Evolutionary conservation across 2,113 vertebrate species (phyloP), one percentile per base, ranked within the genome.

Genomic region (Cyanistes caeruleus): DNA sequence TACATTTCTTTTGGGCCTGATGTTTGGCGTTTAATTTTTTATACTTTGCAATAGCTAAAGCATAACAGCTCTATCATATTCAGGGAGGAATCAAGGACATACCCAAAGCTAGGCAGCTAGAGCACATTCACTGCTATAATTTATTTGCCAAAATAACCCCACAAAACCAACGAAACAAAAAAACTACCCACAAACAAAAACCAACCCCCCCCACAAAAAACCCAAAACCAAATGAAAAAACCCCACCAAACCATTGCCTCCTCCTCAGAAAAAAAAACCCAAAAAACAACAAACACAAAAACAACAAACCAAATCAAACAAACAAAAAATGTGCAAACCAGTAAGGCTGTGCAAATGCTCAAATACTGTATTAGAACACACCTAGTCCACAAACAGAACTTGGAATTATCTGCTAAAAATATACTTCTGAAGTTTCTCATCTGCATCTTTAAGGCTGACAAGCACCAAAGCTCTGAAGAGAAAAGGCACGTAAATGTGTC

Each of bases 181-280:
- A 25, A 35, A 35, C 23, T 20, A 43, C 39, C 11, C 39, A 39
- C 39, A 39, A 39, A 39, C 39, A 39, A 12, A 39, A 39, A 39
- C 39, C 39, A 39, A 39, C 39, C 39, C 39, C 39, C 39, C 39
- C 39, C 10, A 5, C 4, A 21, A 58, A 21, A 49, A 59, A 9
- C 2, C 6, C 13, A 4, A 16, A 14, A 9, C 1, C 27, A 9
- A 15, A 28, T 39, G 9, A 15, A 15, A 22, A 5, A 23, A 7
- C 14, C 19, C 13, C 35, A 49, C 3, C 43, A 53, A 39, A 68
- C 16, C 30, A 75, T 55, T 35, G 24, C 7, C 30, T 16, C 8
- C 46, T 20, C 14, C 41, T 18, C 15, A 13, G 51, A 43, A 51
- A 48, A 58, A 10, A 12, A 17, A 46, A n/a, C n/a, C n/a, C n/a